Percentiles rank a stretch among this genome's conserved stretches.
Conservation (phyloP, 1,140 invertebrate species). For the Caenorhabditis briggsae region DNA sequence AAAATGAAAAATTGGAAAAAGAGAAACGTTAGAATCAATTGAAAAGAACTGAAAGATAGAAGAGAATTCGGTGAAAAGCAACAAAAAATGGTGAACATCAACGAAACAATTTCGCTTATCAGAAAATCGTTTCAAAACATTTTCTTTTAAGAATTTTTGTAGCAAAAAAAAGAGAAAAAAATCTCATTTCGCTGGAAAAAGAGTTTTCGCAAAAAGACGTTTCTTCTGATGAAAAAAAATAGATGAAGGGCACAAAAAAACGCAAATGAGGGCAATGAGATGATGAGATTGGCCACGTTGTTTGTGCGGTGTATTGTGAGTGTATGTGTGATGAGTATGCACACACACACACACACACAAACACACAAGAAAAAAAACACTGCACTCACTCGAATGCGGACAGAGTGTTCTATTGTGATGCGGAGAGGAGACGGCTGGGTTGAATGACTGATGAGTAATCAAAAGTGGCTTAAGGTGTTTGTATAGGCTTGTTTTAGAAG, state of each 20-base stretch:
- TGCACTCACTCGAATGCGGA: slow-evolving; percentile 17
- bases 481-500: slow-evolving; percentile 9
- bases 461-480: slow-evolving; percentile 29
- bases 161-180: too few relatives aligned
- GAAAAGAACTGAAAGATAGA: too few relatives aligned
- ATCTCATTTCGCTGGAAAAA: too few relatives aligned
- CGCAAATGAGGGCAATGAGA: slow-evolving; percentile 47
- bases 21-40: background rate
- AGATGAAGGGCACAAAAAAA: background rate
- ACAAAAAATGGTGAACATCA: background rate
- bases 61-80: too few relatives aligned
- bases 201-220: too few relatives aligned
- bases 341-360: background rate
- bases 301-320: background rate
- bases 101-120: background rate
- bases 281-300: background rate
- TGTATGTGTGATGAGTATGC: background rate
- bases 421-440: background rate
- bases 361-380: background rate
- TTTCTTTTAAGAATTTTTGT: background rate
- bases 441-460: slow-evolving; percentile 49
- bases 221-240: background rate
- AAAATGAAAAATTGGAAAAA: background rate
- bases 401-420: background rate
- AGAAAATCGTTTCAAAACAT: too few relatives aligned